Evolutionary conservation across 2,888 invertebrate genomes (phyloP), one percentile per base, ranked within the genome.

Genomic region (Luffia ferchaultella): DNA sequence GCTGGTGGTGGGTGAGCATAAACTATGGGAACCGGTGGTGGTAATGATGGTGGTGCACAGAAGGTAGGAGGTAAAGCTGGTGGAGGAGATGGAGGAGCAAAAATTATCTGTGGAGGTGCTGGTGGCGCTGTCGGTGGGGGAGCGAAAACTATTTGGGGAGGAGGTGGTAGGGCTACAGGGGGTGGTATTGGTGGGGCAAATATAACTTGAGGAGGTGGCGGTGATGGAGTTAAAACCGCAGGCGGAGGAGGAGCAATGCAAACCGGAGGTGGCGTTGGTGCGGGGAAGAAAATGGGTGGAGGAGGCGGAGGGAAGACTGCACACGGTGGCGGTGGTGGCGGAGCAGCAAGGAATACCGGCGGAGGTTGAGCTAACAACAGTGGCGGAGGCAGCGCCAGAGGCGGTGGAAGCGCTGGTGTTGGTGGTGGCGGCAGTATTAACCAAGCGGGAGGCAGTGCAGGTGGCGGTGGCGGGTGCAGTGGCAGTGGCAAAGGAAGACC

Each of bases 391-490:
- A 65, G 59, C 1, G 62, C 9, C 7, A 40, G 54, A 1, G 60
- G 54, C n/a, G n/a, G n/a, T 16, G 60, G 20, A 20, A 58, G 47
- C 1, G 60, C 52, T 0, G 65, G 63, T 0, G 68, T 61, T 2
- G 65, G 53, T 0, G 65, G 55, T 1, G 65, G 55, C 0, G 56
- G 40, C 20, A 57, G 41, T 0, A 50, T 48, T 0, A 57, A 56
- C 1, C 58, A 54, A 0, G 76, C 71, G 12, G 78, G 78, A 68
- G 77, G 63, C 52, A 79, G 53, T 48, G 79, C 62, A 12, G 78
- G 72, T 0, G 77, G 73, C 0, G 71, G 61, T 2, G 75, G 73
- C 0, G 67, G 67, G 12, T 66, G 68, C 12, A 67, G 71, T 18
- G 64, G 15, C 59, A n/a, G n/a, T n/a, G n/a, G n/a, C n/a, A n/a